Evolutionary conservation across 2,888 invertebrate genomes (phyloP), one percentile per base, ranked within the genome.

Genomic region (Tetrapedia diversipes): DNA sequence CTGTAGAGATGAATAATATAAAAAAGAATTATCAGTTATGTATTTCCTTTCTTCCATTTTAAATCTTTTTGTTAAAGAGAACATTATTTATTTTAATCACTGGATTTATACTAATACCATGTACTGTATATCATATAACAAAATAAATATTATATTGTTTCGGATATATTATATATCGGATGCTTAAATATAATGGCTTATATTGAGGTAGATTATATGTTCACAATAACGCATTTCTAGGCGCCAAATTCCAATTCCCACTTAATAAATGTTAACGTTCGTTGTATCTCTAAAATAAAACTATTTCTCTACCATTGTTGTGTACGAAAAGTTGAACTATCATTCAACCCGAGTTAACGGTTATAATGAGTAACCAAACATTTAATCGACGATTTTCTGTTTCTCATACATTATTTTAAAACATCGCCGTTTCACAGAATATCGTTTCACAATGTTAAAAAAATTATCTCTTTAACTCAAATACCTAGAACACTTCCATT

Each of bases 111-210:
- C 45, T 70, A 66, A 39, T 66, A 56, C 57, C 8, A 34, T 24
- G 43, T 57, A 41, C 45, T 49, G 27, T 53, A 59, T 37, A 60
- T 60, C 27, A 41, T n/a, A 29, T 64, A 77, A 60, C 54, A 77
- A 77, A 77, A 77, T 77, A 77, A 77, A 77, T 77, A 64, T 68
- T 49, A 60, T 73, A 71, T 51, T n/a, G 27, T 65, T 69, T 69
- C 11, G 29, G 34, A 70, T 56, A 61, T 77, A 65, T n/a, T n/a
- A n/a, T n/a, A n/a, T n/a, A n/a, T n/a, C n/a, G n/a, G n/a, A 77
- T 54, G 59, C 43, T 59, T 77, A 61, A 53, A 60, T 65, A 56
- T 69, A 77, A 61, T 39, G 43, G 51, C 57, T 77, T 65, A 37
- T 54, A 60, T 16, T 77, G 77, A 77, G 69, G 56, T 77, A 77